These are phyloP conservation scores for Pollachius pollachius DNA, from an alignment of 2,113 vertebrate genomes.

Conservation along the genomic window DNA sequence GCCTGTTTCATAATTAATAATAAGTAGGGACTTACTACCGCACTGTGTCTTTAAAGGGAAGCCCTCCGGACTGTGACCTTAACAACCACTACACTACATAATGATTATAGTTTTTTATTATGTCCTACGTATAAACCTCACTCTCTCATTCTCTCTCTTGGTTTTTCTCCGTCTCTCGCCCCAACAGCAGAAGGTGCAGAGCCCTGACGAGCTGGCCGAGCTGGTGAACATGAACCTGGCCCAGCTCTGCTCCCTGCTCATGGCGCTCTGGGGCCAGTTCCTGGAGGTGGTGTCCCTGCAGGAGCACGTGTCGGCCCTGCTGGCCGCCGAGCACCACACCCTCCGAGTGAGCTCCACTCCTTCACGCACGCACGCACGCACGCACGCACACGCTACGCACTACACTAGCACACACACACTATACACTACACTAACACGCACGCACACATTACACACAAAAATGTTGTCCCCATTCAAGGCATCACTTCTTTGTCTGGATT, in stretches of 20 bases:
- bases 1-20: no score
- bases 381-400: no score
- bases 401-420: not conserved
- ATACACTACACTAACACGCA: no score
- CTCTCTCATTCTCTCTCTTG: no score
- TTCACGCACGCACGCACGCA: not conserved
- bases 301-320: constrained; percentile 82
- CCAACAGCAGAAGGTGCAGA: constrained; percentile 83
- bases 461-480: not conserved
- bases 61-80: no score
- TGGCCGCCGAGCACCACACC: constrained; percentile 90
- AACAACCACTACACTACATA: no score
- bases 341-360: constrained; percentile 82
- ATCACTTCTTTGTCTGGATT: not conserved
- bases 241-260: constrained; percentile 95
- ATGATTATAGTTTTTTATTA: no score
- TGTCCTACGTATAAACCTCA: no score
- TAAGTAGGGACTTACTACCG: no score
- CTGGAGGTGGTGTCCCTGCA: constrained; percentile 91
- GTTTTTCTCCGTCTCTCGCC: no score
- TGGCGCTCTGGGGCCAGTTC: constrained; percentile 98
- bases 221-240: constrained; percentile 98
- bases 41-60: no score
- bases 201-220: constrained; percentile 95
- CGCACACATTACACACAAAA: no score